A percentile compares a stretch with the other conserved stretches of the same genome.
These are phyloP conservation scores for Drosophila ogumai DNA, from an alignment of 1,140 invertebrate genomes.

Conservation along the genomic window DNA sequence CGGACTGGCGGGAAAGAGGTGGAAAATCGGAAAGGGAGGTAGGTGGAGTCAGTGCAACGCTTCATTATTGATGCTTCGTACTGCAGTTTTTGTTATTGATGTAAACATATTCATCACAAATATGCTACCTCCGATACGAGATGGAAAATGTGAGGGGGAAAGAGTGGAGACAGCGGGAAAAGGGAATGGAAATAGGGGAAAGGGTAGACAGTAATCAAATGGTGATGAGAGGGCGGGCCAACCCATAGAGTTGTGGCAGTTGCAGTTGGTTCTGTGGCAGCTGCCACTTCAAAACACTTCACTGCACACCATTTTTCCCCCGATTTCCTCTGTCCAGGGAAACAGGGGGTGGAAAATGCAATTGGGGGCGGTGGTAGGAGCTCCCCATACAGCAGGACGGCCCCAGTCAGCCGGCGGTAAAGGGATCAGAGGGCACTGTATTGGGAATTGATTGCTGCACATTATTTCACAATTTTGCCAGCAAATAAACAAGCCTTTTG, in stretches of 20 bases:
- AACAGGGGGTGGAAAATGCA: slow-evolving; percentile 5
- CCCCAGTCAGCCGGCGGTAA: background rate
- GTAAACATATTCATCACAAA: slow-evolving; percentile 78
- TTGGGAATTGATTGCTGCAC: slow-evolving; percentile 79
- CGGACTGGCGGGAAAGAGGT: slow-evolving; percentile 6
- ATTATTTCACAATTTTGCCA: slow-evolving; percentile 82
- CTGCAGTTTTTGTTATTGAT: slow-evolving; percentile 70
- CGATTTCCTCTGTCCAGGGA: slow-evolving; percentile 2
- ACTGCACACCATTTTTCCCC: slow-evolving; percentile 62
- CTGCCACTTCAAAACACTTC: slow-evolving; percentile 70
- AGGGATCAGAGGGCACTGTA: slow-evolving; percentile 48
- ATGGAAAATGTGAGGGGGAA: background rate
- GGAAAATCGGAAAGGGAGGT: background rate
- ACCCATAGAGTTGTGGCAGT: slow-evolving; percentile 34
- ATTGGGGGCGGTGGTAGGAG: background rate
- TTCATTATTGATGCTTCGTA: slow-evolving; percentile 70
- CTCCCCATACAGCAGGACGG: background rate
- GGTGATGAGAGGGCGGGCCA: slow-evolving; percentile 14
- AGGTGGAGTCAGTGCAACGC: slow-evolving; percentile 35
- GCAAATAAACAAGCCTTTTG: slow-evolving; percentile 70
- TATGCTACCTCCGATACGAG: slow-evolving; percentile 31
- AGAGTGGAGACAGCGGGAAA: background rate
- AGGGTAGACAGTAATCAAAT: slow-evolving; percentile 14
- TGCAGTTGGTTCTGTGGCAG: slow-evolving; percentile 50
- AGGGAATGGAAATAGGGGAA: background rate